phyloP scores from a whole-genome alignment of 2,113 vertebrate genomes.

The Ginglymostoma cirratum region DNA sequence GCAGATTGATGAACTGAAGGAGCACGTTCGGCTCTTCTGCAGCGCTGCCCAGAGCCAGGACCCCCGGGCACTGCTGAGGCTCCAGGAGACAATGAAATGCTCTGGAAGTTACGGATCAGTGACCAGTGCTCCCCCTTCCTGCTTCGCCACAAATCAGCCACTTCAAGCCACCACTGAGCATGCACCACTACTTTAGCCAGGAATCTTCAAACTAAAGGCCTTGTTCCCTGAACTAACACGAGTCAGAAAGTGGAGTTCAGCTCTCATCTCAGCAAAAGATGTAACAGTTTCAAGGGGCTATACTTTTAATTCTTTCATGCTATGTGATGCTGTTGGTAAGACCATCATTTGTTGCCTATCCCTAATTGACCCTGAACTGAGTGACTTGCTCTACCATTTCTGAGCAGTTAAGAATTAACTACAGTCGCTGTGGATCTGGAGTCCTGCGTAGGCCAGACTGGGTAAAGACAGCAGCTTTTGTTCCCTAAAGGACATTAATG shows the following conservation, averaged over 20 bases:
- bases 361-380: too few relatives aligned
- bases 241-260: not conserved
- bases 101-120: conserved; percentile 52
- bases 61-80: conserved; percentile 43
- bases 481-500: too few relatives aligned
- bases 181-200: not conserved
- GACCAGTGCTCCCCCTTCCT: conserved; percentile 1
- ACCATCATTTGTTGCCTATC: too few relatives aligned
- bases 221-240: too few relatives aligned
- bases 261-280: not conserved
- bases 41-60: conserved; percentile 41
- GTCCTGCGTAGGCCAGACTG: too few relatives aligned
- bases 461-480: too few relatives aligned
- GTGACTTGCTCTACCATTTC: too few relatives aligned
- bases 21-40: conserved; percentile 55
- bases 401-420: too few relatives aligned
- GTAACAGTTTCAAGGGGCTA: not conserved
- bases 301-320: too few relatives aligned
- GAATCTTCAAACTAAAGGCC: not conserved
- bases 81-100: conserved; percentile 50
- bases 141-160: not conserved
- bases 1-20: conserved; percentile 53
- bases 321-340: too few relatives aligned
- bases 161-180: not conserved
- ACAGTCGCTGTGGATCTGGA: too few relatives aligned